Evolutionary conservation across 2,113 vertebrate species (phyloP).

Genomic region (Aptenodytes forsteri): DNA sequence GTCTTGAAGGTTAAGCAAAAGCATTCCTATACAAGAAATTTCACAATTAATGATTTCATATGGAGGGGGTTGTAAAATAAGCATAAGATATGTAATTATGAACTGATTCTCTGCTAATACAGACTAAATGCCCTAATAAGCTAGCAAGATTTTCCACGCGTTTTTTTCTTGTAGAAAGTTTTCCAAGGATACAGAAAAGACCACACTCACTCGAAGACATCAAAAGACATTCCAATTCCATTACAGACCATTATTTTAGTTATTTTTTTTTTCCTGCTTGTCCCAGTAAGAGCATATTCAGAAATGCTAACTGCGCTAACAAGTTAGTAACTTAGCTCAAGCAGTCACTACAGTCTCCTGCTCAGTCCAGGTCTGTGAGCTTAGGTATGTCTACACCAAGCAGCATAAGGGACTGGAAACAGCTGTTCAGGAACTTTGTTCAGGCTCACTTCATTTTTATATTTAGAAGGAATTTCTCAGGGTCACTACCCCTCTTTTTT

Average conservation of each 20-base stretch:
- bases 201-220: not conserved
- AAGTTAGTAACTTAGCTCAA: not conserved
- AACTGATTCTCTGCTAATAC: not conserved
- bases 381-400: not conserved
- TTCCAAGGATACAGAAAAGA: not conserved
- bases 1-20: not conserved
- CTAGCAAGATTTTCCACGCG: not conserved
- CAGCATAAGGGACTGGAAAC: not conserved
- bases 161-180: not conserved
- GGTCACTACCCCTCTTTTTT: not conserved
- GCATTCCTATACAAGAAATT: not conserved
- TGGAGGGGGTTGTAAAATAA: not conserved
- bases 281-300: not conserved
- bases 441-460: not conserved
- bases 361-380: not conserved
- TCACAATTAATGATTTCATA: not conserved
- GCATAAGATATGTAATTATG: not conserved
- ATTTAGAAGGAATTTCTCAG: slow-evolving; percentile 34
- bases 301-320: not conserved
- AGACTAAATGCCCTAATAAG: not conserved
- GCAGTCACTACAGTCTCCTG: not conserved
- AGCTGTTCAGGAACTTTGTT: not conserved
- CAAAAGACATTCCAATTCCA: not conserved
- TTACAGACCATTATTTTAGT: not conserved
- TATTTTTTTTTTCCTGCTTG: not conserved